Evolutionary conservation across 2,113 vertebrate genomes (phyloP), one percentile per base, ranked within the genome.

Genomic region (Lampris incognitus): DNA sequence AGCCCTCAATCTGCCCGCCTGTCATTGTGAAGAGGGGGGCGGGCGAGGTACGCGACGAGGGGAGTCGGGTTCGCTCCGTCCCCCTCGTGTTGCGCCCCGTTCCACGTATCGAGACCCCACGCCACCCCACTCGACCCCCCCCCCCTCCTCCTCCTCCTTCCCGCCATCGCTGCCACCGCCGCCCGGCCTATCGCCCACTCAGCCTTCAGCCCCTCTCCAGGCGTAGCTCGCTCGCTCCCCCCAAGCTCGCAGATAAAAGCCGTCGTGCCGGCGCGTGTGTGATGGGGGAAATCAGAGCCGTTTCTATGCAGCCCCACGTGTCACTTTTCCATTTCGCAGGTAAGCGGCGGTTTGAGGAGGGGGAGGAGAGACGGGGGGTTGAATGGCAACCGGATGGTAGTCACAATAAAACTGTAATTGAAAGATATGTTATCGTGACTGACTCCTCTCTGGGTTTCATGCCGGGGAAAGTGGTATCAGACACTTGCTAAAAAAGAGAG

Each of bases 371-470:
- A 74, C 73, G 66, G 63, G 66, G 69, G 82, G 69, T 75, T 92
- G 91, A 92, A 93, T 91, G 89, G 88, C 86, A 87, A 84, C 84
- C 72, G 91, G 88, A 92, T 89, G 88, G 85, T 85, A 87, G 88
- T 91, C 86, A 91, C 91, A 94, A 93, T 93, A 91, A 92, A 92
- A 93, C 88, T 90, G 88, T 94, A 94, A 94, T 94, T 94, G 92
- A 94, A 94, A 93, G 93, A 94, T 94, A 93, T 84, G 92, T 93
- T 94, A 94, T 94, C 91, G 72, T 89, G 88, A 87, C 87, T 84
- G 76, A 85, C 83, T 82, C 57, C 82, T 82, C 68, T 72, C 78
- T 1, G 48, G 69, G 91, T 89, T 91, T 90, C 81, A 81, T 85
- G 81, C 76, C 54, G 65, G 57, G 76, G 81, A 76, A 83, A 89